Evolutionary conservation across 2,113 vertebrate genomes (phyloP), one percentile per base, ranked within the genome.

Genomic region (Lathamus discolor): DNA sequence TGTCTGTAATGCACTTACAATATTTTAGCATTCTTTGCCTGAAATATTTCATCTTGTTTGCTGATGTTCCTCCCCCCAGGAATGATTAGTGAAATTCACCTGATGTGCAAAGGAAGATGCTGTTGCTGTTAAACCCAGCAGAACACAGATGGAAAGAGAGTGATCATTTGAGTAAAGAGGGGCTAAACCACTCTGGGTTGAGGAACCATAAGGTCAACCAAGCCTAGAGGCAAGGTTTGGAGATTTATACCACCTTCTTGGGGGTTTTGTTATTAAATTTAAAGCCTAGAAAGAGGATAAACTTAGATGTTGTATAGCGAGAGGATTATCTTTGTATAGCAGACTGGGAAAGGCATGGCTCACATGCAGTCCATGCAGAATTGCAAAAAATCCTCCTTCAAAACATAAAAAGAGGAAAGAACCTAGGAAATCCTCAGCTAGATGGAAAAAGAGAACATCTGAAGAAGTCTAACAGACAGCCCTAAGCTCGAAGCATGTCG

Each of bases 271-370:
- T 84, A 61, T 89, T 90, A 78, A 91, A 86, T 37, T 35, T 77
- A 73, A 92, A 57, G 84, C 78, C 70, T 69, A 83, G 77, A 81
- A 95, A 95, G 67, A 91, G 59, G 86, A 86, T 85, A 81, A 95
- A 95, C 73, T 84, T 51, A 23, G 80, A 86, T 86, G 68, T 57
- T 93, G 63, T 64, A 68, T 2, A 3, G 74, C 24, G 86, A 72
- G 77, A 84, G 73, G 89, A 91, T 94, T 91, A 95, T 67, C 68
- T 67, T 86, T 84, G 91, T 72, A 29, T 13, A 48, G 62, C 68
- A 74, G 79, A 23, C 64, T 59, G 76, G 68, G 72, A 93, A 86
- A 95, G 59, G 66, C 77, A 87, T 0, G 2, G 57, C 57, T 89
- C 13, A 4, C 74, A 66, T 41, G 44, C 83, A 78, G 77, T 61